Base-by-base conservation (phyloP, 2,113 vertebrate species). In the Glareola pratincola region DNA sequence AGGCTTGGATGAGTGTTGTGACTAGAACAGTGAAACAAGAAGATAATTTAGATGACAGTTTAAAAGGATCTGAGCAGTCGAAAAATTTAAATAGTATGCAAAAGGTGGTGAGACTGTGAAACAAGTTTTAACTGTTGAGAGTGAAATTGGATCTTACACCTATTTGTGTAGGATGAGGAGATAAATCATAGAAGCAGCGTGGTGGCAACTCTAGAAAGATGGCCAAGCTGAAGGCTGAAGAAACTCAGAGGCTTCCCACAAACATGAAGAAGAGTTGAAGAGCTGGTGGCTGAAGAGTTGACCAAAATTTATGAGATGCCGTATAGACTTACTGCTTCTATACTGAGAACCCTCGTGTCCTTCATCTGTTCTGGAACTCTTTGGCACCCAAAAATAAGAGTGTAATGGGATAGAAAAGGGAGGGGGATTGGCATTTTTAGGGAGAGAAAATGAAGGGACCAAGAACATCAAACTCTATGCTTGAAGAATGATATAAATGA, bases 81-180 rank as follows among this genome's bases (percentile, higher is more conserved):
- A 67, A 94, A 94, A 83, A 66, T 27, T 94, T 57, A 93, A 92
- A 85, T 89, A 73, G 57, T 82, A 69, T 93, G 77, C 77, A 79
- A 92, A 95, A 97, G 76, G 79, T 93, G 81, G 62, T 95, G 87
- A 93, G 81, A 96, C 86, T 85, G 68, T 91, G 85, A 92, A 96
- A 56, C 59, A 56, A 86, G 76, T 72, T 92, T 92, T 90, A 92
- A 81, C 73, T 51, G 24, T 71, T 53, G 68, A 72, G 74, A 75
- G 23, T 94, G 81, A 75, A 94, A 88, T 72, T 95, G 79, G 23
- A 74, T 95, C 68, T 81, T 81, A 27, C 41, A 89, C 85, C 78
- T 95, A 30, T 93, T 96, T 93, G 48, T 0, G 32, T 86, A 86
- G 75, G 81, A 88, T 92, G 84, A 36, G 75, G 88, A 74, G 36